Conservation (phyloP, 2,797 vertebrate species). For the Chaetophractus vellerosus region DNA sequence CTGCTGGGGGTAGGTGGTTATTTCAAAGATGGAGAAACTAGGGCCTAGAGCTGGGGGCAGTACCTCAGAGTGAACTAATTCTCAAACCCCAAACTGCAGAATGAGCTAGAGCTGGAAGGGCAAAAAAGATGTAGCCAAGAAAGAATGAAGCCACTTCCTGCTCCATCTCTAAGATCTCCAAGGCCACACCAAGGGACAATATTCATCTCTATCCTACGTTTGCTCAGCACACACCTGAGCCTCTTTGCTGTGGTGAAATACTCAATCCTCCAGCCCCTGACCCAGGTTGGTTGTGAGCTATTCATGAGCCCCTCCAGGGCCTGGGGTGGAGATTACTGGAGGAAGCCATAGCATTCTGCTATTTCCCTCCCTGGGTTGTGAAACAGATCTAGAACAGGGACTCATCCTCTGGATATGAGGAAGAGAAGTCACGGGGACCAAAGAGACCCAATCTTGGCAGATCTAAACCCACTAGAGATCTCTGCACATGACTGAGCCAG, state of each 20-base stretch:
- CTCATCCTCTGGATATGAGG: background rate
- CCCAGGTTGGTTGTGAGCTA: too few relatives aligned
- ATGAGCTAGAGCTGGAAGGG: slow-evolving; percentile 18
- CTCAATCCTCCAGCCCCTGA: background rate
- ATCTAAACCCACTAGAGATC: background rate
- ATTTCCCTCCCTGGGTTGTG: background rate
- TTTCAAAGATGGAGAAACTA: slow-evolving; percentile 50
- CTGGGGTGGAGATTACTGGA: background rate
- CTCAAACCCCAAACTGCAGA: background rate
- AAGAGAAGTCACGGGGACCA: background rate
- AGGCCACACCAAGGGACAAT: background rate
- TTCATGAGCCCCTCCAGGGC: background rate
- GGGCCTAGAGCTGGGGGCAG: background rate
- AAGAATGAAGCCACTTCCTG: background rate
- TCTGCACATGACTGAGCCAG: background rate
- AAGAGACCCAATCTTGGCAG: background rate
- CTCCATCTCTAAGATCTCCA: background rate
- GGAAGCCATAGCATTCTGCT: background rate
- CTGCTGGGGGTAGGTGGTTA: background rate
- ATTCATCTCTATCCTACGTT: background rate
- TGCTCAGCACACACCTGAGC: background rate
- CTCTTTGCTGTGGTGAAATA: slow-evolving; percentile 14
- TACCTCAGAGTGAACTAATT: background rate
- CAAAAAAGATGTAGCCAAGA: background rate
- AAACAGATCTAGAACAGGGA: slow-evolving; percentile 18